Evolutionary conservation across 2,113 vertebrate genomes (phyloP).

Genomic region (Zosterops lateralis): DNA sequence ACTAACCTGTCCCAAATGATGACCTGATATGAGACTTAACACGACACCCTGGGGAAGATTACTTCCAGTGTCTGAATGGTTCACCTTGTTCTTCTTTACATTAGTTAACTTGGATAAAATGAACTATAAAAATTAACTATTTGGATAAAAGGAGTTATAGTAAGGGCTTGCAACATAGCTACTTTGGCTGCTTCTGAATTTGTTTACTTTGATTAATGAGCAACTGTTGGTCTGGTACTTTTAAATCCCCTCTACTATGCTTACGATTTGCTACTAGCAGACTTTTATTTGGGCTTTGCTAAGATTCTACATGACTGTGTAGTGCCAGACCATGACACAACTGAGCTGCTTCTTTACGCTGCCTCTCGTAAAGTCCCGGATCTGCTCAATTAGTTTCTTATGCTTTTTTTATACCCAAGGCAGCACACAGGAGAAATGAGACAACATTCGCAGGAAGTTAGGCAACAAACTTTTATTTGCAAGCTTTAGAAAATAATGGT

Average conservation of each 20-base stretch:
- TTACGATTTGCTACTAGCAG: neutral
- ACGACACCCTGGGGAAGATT: neutral
- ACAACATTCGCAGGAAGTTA: neutral
- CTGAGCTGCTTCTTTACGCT: neutral
- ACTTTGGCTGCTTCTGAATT: neutral
- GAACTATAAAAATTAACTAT: neutral
- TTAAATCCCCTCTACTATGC: neutral
- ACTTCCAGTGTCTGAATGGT: neutral
- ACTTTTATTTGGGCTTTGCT: neutral
- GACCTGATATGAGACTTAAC: neutral
- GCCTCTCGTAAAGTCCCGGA: fast-evolving
- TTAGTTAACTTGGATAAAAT: neutral
- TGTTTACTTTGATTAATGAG: neutral
- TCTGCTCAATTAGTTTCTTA: neutral
- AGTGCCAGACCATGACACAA: neutral
- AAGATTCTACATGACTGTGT: neutral
- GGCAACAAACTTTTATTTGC: neutral
- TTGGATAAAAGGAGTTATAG: neutral
- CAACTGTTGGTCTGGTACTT: neutral
- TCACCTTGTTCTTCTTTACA: neutral
- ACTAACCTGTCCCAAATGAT: neutral
- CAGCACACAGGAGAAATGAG: neutral
- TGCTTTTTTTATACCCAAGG: neutral
- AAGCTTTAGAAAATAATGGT: neutral
- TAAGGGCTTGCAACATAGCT: neutral